phyloP scores from a whole-genome alignment of 2,888 invertebrate species.

The Hartigia nigra region DNA sequence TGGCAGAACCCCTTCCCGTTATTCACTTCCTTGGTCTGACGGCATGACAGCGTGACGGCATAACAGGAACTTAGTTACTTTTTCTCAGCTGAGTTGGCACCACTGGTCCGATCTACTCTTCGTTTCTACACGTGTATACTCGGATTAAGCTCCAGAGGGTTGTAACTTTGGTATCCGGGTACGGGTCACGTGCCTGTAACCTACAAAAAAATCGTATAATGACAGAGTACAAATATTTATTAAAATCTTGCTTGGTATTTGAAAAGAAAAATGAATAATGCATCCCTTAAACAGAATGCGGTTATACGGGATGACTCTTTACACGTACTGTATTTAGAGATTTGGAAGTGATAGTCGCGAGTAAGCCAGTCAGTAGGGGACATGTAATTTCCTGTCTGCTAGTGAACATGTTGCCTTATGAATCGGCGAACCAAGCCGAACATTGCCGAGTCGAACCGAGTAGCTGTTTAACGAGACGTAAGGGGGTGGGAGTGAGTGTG shows the following conservation, averaged over 20 bases:
- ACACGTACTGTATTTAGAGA: neutral
- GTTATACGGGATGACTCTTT: neutral
- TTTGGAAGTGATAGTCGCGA: neutral
- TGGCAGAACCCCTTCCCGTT: neutral
- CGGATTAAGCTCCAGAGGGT: neutral
- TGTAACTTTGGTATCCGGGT: neutral
- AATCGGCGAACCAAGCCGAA: slow-evolving; percentile 12
- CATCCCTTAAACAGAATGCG: neutral
- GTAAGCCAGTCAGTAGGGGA: slow-evolving; percentile 30
- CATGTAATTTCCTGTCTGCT: slow-evolving; percentile 62
- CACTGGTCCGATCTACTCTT: slow-evolving; percentile 2
- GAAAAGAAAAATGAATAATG: too few species aligned
- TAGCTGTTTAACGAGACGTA: neutral
- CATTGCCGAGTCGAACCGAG: slow-evolving; percentile 10
- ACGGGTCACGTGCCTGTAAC: neutral
- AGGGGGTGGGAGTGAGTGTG: neutral
- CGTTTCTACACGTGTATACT: neutral
- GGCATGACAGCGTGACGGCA: slow-evolving; percentile 7
- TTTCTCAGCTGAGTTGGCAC: slow-evolving; percentile 21
- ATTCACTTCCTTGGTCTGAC: slow-evolving; percentile 11
- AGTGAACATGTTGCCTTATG: slow-evolving; percentile 40
- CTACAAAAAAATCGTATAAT: neutral
- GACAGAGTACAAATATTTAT: neutral
- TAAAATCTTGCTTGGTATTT: neutral
- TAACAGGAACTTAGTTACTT: slow-evolving; percentile 23